Percentiles rank a stretch among this genome's conserved stretches.
These are phyloP conservation scores for Phalacrocorax pelagicus DNA, from an alignment of 2,113 vertebrate genomes.

Conservation along the genomic window DNA sequence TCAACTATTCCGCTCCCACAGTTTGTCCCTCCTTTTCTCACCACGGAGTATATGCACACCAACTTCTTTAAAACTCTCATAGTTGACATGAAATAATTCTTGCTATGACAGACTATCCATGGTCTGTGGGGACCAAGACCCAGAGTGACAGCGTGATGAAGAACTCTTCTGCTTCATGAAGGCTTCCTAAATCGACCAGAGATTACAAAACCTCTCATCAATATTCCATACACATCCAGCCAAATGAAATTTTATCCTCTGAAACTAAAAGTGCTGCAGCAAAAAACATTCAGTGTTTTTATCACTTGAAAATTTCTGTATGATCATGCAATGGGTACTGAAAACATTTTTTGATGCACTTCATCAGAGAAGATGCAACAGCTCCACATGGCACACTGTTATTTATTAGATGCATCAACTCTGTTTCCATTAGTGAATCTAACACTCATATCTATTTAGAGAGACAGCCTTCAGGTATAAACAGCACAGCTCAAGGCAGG, in stretches of 20 bases:
- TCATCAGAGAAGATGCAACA: background rate
- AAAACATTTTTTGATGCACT: background rate
- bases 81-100: background rate
- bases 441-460: background rate
- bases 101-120: background rate
- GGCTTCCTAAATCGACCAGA: background rate
- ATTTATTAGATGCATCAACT: background rate
- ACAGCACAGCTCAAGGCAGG: background rate
- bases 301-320: background rate
- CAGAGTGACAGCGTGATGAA: background rate
- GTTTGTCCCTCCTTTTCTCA: background rate
- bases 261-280: background rate
- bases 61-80: background rate
- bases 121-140: background rate
- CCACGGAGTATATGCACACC: rapidly evolving
- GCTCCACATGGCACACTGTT: background rate
- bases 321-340: background rate
- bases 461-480: background rate
- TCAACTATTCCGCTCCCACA: background rate
- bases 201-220: background rate
- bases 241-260: background rate
- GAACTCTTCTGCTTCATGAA: background rate
- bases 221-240: background rate
- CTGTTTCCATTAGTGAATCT: background rate
- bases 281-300: background rate